A percentile compares a stretch with the other conserved stretches of the same genome.
phyloP scores from a whole-genome alignment of 2,888 invertebrate genomes.

The Melangyna quadrimaculata region DNA sequence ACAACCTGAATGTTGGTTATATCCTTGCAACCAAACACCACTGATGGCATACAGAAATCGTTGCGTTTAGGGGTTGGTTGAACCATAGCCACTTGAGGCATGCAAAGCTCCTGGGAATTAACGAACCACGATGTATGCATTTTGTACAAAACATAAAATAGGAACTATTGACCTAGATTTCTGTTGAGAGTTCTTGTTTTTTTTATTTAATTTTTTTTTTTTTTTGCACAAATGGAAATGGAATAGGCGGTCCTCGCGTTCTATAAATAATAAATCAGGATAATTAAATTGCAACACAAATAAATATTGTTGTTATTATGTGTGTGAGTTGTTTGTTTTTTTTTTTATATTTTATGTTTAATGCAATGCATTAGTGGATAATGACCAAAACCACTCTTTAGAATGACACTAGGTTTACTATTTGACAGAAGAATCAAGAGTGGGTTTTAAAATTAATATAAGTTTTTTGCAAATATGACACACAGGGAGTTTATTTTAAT shows the following conservation, averaged over 20 bases:
- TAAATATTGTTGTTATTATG: conserved; percentile 29
- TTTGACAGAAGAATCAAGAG: neutral
- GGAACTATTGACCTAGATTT: conserved; percentile 50
- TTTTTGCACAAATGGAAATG: conserved; percentile 6
- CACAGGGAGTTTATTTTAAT: neutral
- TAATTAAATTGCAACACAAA: conserved; percentile 38
- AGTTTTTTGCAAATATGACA: neutral
- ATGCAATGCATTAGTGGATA: neutral
- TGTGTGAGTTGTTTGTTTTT: neutral
- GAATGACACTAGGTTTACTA: neutral
- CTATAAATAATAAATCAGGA: conserved; percentile 38
- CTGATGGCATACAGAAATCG: neutral
- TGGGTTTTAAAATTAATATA: neutral
- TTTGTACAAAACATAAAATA: conserved; percentile 10
- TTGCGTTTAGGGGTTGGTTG: conserved; percentile 34
- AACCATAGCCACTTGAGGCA: conserved; percentile 41
- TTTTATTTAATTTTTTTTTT: conserved; percentile 9
- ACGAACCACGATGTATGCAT: conserved; percentile 48
- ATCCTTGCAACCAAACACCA: neutral
- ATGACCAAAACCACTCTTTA: neutral
- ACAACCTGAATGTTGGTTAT: conserved; percentile 25
- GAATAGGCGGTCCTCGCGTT: neutral
- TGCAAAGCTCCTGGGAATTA: conserved; percentile 49
- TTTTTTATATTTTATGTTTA: neutral
- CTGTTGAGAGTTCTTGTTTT: neutral